A percentile compares a stretch with the other conserved stretches of the same genome.
Conservation (phyloP, 2,888 invertebrate species). For the Tanytarsus gracilentus region DNA sequence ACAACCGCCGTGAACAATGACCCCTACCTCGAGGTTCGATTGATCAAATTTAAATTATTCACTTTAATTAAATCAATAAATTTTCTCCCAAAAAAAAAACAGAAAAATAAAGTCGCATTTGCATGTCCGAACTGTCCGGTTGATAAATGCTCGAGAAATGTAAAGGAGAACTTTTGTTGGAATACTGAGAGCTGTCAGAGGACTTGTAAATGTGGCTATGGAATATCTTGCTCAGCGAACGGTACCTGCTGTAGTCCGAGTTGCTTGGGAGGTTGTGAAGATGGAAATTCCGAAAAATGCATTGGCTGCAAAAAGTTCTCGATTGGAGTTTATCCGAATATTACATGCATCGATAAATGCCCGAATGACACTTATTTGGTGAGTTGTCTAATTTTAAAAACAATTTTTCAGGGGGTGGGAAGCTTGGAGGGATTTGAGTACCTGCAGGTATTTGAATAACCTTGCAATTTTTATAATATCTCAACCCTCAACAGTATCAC, state of each 20-base stretch:
- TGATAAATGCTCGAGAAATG: too few species aligned
- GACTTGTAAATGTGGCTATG: slow-evolving; percentile 32
- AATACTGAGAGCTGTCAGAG: slow-evolving; percentile 68
- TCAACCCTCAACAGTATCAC: too few species aligned
- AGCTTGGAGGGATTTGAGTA: too few species aligned
- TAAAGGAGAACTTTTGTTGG: too few species aligned
- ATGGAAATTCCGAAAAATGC: slow-evolving; percentile 55
- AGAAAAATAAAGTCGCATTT: too few species aligned
- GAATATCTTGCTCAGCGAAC: slow-evolving; percentile 31
- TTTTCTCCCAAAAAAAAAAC: too few species aligned
- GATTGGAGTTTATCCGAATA: slow-evolving; percentile 46
- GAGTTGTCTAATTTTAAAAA: slow-evolving; percentile 17
- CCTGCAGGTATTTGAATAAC: too few species aligned
- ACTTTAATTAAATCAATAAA: too few species aligned
- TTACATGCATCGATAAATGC: slow-evolving; percentile 63
- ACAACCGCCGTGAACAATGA: slow-evolving; percentile 53
- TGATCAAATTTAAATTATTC: too few species aligned
- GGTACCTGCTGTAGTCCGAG: slow-evolving; percentile 66
- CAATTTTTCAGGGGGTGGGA: too few species aligned
- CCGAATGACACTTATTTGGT: slow-evolving; percentile 57
- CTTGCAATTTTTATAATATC: too few species aligned
- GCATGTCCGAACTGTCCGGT: too few species aligned
- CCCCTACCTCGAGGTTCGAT: slow-evolving; percentile 50
- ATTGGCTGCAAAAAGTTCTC: slow-evolving; percentile 71
- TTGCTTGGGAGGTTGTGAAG: slow-evolving; percentile 81